Evolutionary conservation across 2,888 invertebrate genomes (phyloP), one percentile per base, ranked within the genome.

Genomic region (Drosophila mimetica): DNA sequence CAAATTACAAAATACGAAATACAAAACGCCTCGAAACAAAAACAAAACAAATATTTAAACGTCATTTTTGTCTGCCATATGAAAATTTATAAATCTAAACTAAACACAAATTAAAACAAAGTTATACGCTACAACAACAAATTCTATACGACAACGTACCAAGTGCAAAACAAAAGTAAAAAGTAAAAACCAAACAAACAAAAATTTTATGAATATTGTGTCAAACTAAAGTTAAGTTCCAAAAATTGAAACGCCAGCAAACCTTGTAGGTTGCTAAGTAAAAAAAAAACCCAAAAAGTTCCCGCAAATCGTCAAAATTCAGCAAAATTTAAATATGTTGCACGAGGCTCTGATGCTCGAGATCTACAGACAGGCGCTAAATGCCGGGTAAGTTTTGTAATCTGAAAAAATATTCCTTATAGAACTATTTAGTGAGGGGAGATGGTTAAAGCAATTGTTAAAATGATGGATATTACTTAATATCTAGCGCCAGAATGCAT

Each of bases 331-430:
- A 30, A 90, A 90, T 85, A 91, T 91, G 91, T 86, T 91, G 78
- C 91, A 91, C 88, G 91, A 91, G 88, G 91, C 91, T 65, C 73
- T 91, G 77, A 91, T 91, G 91, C 86, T 91, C 70, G 91, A 91
- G 79, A 91, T 91, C 77, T 91, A 91, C 90, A 90, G 91, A 86
- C 91, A 91, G 88, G 91, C 91, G 78, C 81, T 91, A 32, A 91
- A 91, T 82, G 91, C 91, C 79, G 91, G 91, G 91, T 91, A 88
- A 91, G 91, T 77, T 58, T 8, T 9, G 0, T 3, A n/a, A 16
- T 34, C 54, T 16, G 11, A 8, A 0, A 16, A 28, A 6, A 44
- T 46, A 5, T 13, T 30, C 13, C 2, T 1, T 46, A 30, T 22
- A 4, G 4, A 42, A 4, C 20, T n/a, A n/a, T 2, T n/a, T 1